These are phyloP conservation scores for Vidua chalybeata DNA, from an alignment of 2,113 vertebrate species.

Conservation along the genomic window DNA sequence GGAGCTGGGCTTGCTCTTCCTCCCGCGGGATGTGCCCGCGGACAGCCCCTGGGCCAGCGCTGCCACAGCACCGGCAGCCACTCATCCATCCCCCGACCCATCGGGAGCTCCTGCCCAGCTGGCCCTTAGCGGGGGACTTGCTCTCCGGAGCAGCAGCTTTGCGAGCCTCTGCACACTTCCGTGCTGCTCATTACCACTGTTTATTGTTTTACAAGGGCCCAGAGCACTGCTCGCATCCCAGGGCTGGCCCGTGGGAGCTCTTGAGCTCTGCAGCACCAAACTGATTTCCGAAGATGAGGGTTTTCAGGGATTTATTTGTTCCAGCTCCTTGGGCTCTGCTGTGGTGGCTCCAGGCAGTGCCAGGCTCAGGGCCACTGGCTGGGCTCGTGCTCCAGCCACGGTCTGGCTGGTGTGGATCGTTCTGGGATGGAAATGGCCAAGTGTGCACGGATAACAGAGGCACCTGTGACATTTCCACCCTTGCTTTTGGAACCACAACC, in stretches of 20 bases:
- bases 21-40: fast-evolving
- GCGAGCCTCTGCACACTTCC: background rate
- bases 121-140: background rate
- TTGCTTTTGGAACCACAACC: background rate
- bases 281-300: background rate
- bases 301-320: background rate
- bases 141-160: background rate
- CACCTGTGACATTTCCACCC: background rate
- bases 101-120: background rate
- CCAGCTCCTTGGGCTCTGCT: background rate
- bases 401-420: background rate
- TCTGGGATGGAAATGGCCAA: background rate
- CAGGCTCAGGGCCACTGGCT: background rate
- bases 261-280: background rate
- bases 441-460: fast-evolving
- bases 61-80: background rate
- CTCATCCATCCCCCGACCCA: fast-evolving
- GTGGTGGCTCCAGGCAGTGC: background rate
- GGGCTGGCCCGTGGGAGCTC: background rate
- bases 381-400: fast-evolving
- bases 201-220: background rate
- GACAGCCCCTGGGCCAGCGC: background rate
- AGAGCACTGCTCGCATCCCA: background rate
- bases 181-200: background rate
- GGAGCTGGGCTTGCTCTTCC: background rate